These are phyloP conservation scores for Solenopsis fugax DNA, from an alignment of 1,140 invertebrate genomes.

Conservation along the genomic window DNA sequence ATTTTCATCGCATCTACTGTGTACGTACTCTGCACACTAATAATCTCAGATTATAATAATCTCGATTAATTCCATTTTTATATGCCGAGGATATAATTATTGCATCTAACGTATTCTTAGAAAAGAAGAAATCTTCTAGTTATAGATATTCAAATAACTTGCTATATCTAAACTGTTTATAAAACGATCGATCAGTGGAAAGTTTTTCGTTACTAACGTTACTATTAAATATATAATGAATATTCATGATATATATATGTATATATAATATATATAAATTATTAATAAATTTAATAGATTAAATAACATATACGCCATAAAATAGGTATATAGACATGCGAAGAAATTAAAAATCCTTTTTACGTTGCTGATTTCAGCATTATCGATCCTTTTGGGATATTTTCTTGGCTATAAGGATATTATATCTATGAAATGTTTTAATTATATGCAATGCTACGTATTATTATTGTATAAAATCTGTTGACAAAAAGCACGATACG, in stretches of 20 bases:
- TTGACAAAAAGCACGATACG: background rate
- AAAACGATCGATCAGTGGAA: background rate
- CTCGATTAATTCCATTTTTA: background rate
- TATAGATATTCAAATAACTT: background rate
- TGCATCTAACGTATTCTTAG: no score
- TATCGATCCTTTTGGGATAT: background rate
- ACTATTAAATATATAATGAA: background rate
- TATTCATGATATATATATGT: background rate
- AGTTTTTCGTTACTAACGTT: background rate
- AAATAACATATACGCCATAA: background rate
- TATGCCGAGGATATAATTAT: background rate
- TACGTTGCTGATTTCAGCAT: background rate
- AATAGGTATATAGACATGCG: background rate
- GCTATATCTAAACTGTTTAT: background rate
- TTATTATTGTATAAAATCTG: background rate
- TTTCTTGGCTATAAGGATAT: background rate
- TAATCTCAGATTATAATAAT: background rate
- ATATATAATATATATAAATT: background rate
- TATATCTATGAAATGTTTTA: background rate
- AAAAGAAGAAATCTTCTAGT: background rate
- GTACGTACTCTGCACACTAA: background rate
- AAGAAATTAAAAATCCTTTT: background rate
- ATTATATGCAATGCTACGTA: background rate
- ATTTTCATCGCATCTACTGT: background rate
- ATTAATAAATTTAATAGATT: conserved; percentile 4